A percentile compares a stretch with the other conserved stretches of the same genome.
Evolutionary conservation across 1,140 invertebrate genomes (phyloP).

Genomic region (Trichoplusia ni): DNA sequence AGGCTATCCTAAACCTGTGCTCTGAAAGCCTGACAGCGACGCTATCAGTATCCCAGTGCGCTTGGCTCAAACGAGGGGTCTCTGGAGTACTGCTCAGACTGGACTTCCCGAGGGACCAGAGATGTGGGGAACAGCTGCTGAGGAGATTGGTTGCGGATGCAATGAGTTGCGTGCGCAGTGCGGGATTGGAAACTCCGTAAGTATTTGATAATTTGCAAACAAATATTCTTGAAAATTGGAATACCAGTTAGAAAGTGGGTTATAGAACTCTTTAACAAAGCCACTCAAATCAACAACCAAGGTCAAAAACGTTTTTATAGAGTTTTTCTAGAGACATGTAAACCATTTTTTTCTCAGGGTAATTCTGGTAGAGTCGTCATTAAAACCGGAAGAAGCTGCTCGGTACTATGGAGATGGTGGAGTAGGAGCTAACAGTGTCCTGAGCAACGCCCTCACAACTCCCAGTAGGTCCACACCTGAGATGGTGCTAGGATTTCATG

Average conservation of each 20-base stretch:
- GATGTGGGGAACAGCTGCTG: conserved; percentile 57
- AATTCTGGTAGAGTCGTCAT: conserved; percentile 60
- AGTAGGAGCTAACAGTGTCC: conserved; percentile 60
- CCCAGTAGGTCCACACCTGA: conserved; percentile 45
- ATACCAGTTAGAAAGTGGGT: no score
- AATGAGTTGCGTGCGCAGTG: conserved; percentile 51
- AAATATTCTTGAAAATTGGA: no score
- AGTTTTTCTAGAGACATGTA: no score
- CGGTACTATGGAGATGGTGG: conserved; percentile 58
- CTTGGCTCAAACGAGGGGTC: conserved; percentile 63
- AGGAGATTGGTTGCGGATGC: conserved; percentile 55
- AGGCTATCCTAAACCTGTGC: conserved; percentile 64
- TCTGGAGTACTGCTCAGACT: conserved; percentile 58
- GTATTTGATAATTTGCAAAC: conserved; percentile 30
- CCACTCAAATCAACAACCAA: no score
- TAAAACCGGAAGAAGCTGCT: conserved; percentile 44
- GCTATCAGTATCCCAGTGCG: conserved; percentile 55
- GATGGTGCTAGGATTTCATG: conserved; percentile 58
- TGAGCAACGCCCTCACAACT: conserved; percentile 57
- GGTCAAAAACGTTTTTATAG: no score
- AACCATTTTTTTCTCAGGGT: conserved; percentile 41
- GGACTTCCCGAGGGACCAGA: conserved; percentile 47
- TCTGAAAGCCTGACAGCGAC: conserved; percentile 50
- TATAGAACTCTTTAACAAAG: no score
- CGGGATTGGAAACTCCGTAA: conserved; percentile 62